Conservation (phyloP, 2,888 invertebrate species). For the Embidobia sp. region DNA sequence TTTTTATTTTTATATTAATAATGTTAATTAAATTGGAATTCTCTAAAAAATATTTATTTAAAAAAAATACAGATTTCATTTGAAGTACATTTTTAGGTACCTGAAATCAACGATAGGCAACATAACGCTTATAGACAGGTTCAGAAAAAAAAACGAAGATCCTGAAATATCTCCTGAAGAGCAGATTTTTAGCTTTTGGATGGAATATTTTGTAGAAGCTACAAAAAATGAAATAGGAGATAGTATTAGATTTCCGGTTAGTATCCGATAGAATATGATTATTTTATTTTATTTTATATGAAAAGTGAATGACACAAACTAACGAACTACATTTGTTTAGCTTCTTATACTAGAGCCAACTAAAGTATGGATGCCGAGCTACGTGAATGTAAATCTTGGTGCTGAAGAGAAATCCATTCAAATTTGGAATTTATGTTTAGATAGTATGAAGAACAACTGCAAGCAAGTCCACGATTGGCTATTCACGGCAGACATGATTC, state of each 20-base stretch:
- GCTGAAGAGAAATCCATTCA: constrained; percentile 96
- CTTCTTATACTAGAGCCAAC: constrained; percentile 94
- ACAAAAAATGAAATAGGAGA: constrained; percentile 90
- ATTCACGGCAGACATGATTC: constrained; percentile 94
- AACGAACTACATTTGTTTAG: constrained; percentile 80
- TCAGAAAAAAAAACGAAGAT: constrained; percentile 91
- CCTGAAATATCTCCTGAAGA: constrained; percentile 88
- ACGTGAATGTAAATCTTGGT: constrained; percentile 96
- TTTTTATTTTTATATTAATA: not conserved
- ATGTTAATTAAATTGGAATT: no score
- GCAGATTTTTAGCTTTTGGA: constrained; percentile 97
- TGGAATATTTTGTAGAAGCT: constrained; percentile 98
- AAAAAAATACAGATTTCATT: no score
- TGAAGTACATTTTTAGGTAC: constrained; percentile 85
- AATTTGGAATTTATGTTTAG: constrained; percentile 92
- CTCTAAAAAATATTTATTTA: no score
- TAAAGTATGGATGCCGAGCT: constrained; percentile 96
- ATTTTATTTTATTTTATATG: not conserved
- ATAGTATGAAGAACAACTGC: constrained; percentile 89
- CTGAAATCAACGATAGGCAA: constrained; percentile 98
- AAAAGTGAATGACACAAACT: no score
- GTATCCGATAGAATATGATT: constrained; percentile 70
- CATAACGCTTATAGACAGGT: constrained; percentile 95
- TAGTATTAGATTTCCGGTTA: constrained; percentile 94
- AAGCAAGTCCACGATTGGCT: constrained; percentile 96